phyloP scores from a whole-genome alignment of 2,113 vertebrate species.

The Cariama cristata region DNA sequence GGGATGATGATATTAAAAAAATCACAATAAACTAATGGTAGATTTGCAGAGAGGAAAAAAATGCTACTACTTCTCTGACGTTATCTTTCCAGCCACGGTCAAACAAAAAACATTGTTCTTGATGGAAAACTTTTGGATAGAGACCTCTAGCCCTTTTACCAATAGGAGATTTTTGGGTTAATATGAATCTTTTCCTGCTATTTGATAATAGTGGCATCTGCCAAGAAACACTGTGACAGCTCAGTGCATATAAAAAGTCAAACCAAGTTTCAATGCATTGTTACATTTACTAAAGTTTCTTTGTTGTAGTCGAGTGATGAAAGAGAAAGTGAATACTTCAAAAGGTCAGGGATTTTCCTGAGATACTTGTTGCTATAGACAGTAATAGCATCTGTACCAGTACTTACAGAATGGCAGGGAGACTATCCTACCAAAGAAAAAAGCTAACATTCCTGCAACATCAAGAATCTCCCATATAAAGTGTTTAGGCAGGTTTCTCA shows the following conservation, averaged over 20 bases:
- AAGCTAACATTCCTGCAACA: not conserved
- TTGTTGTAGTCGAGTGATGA: not conserved
- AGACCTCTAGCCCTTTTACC: not conserved
- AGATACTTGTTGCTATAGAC: not conserved
- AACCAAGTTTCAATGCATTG: not conserved
- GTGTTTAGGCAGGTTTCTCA: not conserved
- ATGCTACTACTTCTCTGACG: not conserved
- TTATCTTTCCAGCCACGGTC: not conserved
- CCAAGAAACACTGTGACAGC: not conserved
- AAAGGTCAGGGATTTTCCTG: not conserved
- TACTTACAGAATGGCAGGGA: not conserved
- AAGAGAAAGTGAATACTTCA: not conserved
- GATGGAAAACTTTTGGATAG: not conserved
- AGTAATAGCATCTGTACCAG: not conserved
- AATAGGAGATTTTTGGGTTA: not conserved
- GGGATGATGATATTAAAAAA: not conserved
- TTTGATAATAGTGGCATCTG: not conserved
- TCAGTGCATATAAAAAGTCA: not conserved
- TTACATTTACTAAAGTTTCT: not conserved
- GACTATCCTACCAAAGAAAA: not conserved
- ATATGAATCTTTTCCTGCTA: not conserved
- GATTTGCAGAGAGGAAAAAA: not conserved
- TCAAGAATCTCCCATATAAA: not conserved
- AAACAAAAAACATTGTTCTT: not conserved
- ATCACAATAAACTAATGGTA: not conserved